Percentiles rank a stretch among this genome's conserved stretches.
These are phyloP conservation scores for Argopecten irradians DNA, from an alignment of 1,140 invertebrate species.

Conservation along the genomic window DNA sequence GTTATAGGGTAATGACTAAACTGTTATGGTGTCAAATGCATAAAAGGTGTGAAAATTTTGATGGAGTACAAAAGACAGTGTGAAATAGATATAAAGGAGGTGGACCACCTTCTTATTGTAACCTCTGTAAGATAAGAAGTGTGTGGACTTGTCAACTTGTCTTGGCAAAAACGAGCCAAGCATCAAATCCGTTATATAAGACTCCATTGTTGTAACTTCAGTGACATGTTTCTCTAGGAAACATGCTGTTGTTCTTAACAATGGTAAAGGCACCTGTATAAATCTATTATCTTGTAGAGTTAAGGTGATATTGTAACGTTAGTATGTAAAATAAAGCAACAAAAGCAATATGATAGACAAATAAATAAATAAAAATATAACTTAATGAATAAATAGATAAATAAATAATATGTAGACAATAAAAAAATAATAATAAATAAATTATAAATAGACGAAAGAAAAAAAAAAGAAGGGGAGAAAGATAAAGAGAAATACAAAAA, in stretches of 20 bases:
- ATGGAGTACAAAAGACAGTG: background rate
- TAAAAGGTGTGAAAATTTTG: slow-evolving; percentile 11
- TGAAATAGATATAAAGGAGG: background rate
- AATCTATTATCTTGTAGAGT: background rate
- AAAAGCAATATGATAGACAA: too few species aligned
- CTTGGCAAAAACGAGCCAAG: background rate
- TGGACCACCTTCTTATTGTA: background rate
- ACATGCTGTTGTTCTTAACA: background rate
- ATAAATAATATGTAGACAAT: too few species aligned
- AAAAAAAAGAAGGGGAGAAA: too few species aligned
- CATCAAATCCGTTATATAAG: background rate
- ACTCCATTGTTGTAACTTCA: background rate
- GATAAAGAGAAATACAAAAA: too few species aligned
- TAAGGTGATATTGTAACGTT: background rate
- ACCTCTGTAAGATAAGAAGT: background rate
- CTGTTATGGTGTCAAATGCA: background rate
- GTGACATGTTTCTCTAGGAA: background rate
- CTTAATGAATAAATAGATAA: too few species aligned
- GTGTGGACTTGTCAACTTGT: background rate
- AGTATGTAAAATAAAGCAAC: too few species aligned
- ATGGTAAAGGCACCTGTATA: background rate
- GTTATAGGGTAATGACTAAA: background rate
- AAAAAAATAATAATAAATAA: too few species aligned
- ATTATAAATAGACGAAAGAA: too few species aligned
- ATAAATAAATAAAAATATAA: too few species aligned